Percentiles rank a stretch among this genome's conserved stretches.
These are phyloP conservation scores for Gortyna flavago DNA, from an alignment of 2,888 invertebrate genomes.

Conservation along the genomic window DNA sequence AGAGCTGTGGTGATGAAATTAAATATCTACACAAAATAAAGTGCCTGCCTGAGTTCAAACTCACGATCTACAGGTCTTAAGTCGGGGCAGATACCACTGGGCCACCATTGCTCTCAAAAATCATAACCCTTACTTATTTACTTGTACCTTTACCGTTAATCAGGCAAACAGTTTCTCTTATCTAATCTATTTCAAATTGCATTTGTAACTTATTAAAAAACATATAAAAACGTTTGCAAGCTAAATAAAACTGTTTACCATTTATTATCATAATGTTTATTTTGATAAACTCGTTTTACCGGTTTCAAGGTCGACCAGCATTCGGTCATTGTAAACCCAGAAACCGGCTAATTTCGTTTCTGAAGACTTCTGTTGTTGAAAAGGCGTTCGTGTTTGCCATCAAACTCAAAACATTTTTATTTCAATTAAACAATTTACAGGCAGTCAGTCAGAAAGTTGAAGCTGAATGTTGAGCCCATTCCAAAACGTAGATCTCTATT, in stretches of 20 bases:
- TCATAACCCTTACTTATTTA: too few relatives aligned
- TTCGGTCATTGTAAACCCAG: slow-evolving; percentile 3
- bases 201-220: not conserved
- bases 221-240: not conserved
- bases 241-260: not conserved
- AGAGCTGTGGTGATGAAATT: too few relatives aligned
- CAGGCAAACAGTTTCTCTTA: not conserved
- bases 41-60: too few relatives aligned
- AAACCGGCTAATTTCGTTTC: not conserved
- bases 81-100: too few relatives aligned
- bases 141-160: not conserved
- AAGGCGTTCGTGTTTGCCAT: not conserved
- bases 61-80: too few relatives aligned
- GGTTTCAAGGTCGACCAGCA: slow-evolving; percentile 39
- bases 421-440: not conserved
- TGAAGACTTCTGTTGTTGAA: not conserved
- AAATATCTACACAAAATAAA: too few relatives aligned
- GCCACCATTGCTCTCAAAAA: too few relatives aligned
- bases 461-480: too few relatives aligned
- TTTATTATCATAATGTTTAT: slow-evolving; percentile 7
- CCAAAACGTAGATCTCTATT: too few relatives aligned
- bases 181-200: not conserved
- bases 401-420: not conserved
- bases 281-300: slow-evolving; percentile 32
- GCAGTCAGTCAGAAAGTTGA: not conserved